Evolutionary conservation across 2,888 invertebrate species (phyloP), one percentile per base, ranked within the genome.

Genomic region (Erebia palarica): DNA sequence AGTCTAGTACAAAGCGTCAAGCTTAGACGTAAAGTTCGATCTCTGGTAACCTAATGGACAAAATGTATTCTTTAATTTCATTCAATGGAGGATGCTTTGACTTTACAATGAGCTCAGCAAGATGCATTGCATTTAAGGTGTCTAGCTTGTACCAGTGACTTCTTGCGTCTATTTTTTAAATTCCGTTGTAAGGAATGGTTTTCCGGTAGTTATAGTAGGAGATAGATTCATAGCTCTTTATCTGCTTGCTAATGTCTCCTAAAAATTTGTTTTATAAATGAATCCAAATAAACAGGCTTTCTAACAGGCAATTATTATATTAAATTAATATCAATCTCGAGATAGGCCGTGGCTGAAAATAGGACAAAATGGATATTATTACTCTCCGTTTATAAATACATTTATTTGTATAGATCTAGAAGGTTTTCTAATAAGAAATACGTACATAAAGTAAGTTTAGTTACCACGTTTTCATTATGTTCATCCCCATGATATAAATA

Each of bases 11-110:
- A 10, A 60, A 60, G 5, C 60, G 60, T 47, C 18, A 44, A 61
- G 61, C 13, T 60, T 21, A 61, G 61, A 61, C 47, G 47, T 18
- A 61, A 61, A 61, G 61, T 61, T 61, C 18, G 44, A 47, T 47
- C 18, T 7, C 18, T 47, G 47, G 61, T 47, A 18, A 47, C 47
- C 10, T 61, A 61, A 61, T 61, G 61, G 61, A 61, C 47, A 42
- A 61, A 61, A 61, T 61, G 44, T n/a, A 18, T 18, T 44, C 42
- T 42, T 61, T 47, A 3, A 5, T 36, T 59, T 7, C 36, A 42
- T 42, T 8, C 16, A 44, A 44, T 18, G 16, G 44, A 44, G 11
- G 16, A 44, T 61, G 16, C 11, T 44, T 61, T 16, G 60, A 61
- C 42, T 61, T 44, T 61, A 44, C 16, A 61, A 61, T 61, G n/a